These are phyloP conservation scores for Phyllostomus discolor DNA, from an alignment of 2,113 vertebrate genomes.

Conservation along the genomic window DNA sequence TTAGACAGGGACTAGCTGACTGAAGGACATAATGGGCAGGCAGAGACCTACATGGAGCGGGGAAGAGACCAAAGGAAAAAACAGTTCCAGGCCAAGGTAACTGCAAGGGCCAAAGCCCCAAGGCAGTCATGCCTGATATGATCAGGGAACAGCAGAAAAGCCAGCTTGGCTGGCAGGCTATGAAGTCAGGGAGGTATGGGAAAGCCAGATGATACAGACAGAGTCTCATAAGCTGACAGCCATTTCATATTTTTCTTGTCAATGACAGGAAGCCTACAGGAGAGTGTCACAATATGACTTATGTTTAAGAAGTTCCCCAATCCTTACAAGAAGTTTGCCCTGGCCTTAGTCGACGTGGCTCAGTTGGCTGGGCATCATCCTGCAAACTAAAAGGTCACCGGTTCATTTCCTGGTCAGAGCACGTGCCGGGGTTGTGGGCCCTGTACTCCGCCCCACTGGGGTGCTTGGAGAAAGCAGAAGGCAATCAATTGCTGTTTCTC, in stretches of 20 bases:
- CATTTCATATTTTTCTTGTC: neutral
- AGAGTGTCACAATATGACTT: neutral
- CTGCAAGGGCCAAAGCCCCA: neutral
- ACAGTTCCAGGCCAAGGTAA: neutral
- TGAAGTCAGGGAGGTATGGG: neutral
- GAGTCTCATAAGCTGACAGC: neutral
- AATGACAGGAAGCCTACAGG: neutral
- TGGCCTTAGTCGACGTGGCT: neutral
- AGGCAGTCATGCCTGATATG: neutral
- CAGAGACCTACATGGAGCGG: neutral
- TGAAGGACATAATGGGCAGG: neutral
- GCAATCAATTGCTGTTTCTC: neutral
- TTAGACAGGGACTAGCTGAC: neutral
- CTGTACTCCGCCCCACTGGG: no score
- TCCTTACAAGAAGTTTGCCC: neutral
- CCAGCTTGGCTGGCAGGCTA: neutral
- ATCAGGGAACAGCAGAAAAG: neutral
- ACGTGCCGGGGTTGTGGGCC: no score
- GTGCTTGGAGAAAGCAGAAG: no score
- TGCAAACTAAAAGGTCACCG: no score
- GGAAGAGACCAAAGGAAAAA: neutral
- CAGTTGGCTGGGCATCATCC: neutral
- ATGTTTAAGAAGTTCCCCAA: neutral
- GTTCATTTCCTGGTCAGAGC: no score
- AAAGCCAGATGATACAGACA: neutral